These are phyloP conservation scores for Nineta flava DNA, from an alignment of 2,888 invertebrate species.

Conservation along the genomic window DNA sequence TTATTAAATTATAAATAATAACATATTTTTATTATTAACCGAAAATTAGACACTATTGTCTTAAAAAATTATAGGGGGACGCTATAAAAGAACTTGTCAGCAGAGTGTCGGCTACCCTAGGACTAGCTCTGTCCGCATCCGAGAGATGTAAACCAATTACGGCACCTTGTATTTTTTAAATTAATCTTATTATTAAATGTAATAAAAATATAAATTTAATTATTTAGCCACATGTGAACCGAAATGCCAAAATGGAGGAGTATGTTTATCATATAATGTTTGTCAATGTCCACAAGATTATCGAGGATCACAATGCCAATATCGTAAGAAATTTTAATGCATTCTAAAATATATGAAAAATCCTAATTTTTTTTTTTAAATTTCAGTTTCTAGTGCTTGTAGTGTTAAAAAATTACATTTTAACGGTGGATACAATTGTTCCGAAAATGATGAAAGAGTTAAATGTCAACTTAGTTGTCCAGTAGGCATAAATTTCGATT, in stretches of 20 bases:
- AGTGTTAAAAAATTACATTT: slow-evolving; percentile 46
- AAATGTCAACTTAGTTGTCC: slow-evolving; percentile 55
- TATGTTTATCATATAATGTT: slow-evolving; percentile 57
- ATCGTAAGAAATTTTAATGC: slow-evolving; percentile 30
- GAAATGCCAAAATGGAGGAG: slow-evolving; percentile 63
- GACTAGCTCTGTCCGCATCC: too few relatives aligned
- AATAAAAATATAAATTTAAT: too few relatives aligned
- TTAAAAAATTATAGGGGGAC: too few relatives aligned
- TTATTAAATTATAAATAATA: too few relatives aligned
- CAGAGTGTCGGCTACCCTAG: too few relatives aligned
- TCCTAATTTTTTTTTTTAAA: not conserved
- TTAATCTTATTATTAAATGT: too few relatives aligned
- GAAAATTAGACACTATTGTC: too few relatives aligned
- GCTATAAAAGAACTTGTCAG: too few relatives aligned
- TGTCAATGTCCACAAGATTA: slow-evolving; percentile 63
- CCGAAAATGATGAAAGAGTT: slow-evolving; percentile 39
- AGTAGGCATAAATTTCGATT: slow-evolving; percentile 41
- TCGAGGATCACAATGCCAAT: slow-evolving; percentile 58
- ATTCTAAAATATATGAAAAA: not conserved
- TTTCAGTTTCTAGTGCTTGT: slow-evolving; percentile 40
- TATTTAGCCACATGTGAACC: slow-evolving; percentile 45
- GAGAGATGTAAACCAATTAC: too few relatives aligned
- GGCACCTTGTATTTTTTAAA: too few relatives aligned
- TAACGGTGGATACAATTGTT: slow-evolving; percentile 63
- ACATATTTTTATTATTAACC: too few relatives aligned